Evolutionary conservation across 2,888 invertebrate genomes (phyloP).

Genomic region (Rotaria socialis): DNA sequence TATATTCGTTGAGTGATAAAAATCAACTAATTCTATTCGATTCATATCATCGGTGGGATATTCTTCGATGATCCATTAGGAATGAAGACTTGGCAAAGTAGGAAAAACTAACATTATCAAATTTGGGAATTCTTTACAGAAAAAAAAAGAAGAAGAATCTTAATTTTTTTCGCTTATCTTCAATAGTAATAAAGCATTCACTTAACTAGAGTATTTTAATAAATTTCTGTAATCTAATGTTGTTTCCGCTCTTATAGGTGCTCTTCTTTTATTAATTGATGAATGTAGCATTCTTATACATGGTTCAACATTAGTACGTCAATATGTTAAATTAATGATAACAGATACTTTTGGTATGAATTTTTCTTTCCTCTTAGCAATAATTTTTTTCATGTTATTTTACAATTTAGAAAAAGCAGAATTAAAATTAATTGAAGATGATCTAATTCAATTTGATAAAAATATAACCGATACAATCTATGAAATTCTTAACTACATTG

Average conservation of each 20-base stretch:
- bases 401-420: not conserved
- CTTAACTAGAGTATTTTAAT: no score
- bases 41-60: no score
- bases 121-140: no score
- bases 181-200: no score
- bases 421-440: slow-evolving; percentile 19
- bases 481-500: not conserved
- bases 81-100: no score
- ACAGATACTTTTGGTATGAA: not conserved
- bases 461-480: not conserved
- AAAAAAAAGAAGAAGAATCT: no score
- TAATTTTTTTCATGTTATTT: not conserved
- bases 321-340: slow-evolving; percentile 3
- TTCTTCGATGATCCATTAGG: no score
- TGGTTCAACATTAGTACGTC: not conserved
- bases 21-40: no score
- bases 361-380: not conserved
- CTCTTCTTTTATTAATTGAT: slow-evolving; percentile 15
- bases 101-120: no score
- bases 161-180: no score
- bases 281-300: slow-evolving; percentile 27
- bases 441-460: slow-evolving; percentile 2
- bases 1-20: no score
- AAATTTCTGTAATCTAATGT: no score
- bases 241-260: not conserved